Conservation (phyloP, 1,140 invertebrate genomes). For the Brachystomella parvula region DNA sequence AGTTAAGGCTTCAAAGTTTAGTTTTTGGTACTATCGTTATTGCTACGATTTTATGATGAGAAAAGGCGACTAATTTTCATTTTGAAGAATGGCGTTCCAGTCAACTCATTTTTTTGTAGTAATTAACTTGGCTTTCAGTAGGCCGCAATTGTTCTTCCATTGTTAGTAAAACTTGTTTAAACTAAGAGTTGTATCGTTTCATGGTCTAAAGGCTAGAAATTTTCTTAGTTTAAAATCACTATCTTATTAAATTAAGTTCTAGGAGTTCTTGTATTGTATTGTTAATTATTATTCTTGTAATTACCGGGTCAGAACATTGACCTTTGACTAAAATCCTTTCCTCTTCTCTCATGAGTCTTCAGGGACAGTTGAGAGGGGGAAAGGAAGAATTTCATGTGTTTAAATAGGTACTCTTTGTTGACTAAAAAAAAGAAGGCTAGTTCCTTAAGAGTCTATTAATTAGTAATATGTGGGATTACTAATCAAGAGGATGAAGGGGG, state of each 20-base stretch:
- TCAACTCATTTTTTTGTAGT: no score
- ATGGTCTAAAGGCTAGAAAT: neutral
- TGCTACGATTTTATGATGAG: conserved; percentile 2
- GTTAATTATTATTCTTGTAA: no score
- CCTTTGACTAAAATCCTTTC: no score
- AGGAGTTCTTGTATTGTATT: no score
- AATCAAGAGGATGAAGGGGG: no score
- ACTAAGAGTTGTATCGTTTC: neutral
- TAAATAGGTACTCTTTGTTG: neutral
- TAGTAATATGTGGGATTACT: neutral
- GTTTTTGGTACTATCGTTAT: neutral
- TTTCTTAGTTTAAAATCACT: neutral
- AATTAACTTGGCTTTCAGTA: neutral
- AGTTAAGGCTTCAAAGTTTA: conserved; percentile 1
- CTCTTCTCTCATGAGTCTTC: no score
- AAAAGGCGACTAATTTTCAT: neutral
- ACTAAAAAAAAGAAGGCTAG: neutral
- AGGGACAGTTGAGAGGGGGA: no score
- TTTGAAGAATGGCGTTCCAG: neutral
- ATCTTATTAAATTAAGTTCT: no score
- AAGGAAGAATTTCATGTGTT: neutral
- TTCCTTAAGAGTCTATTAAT: neutral
- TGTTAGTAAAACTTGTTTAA: neutral
- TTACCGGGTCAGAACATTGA: no score
- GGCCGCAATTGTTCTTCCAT: neutral